A percentile compares a stretch with the other conserved stretches of the same genome.
Evolutionary conservation across 2,113 vertebrate species (phyloP).

Genomic region (Guaruba guarouba): DNA sequence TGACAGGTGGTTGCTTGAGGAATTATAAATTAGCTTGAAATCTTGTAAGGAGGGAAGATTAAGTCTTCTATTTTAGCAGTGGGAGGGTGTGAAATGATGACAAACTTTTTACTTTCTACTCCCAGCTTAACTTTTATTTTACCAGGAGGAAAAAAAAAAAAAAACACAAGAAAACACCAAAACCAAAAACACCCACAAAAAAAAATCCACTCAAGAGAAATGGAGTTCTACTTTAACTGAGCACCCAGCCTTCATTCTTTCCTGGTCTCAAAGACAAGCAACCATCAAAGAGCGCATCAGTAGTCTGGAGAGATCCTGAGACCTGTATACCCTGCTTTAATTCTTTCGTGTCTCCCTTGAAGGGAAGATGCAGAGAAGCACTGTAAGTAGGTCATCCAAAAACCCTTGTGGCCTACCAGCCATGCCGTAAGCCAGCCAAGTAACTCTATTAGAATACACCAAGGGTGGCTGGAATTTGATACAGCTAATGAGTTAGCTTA

Average conservation of each 20-base stretch:
- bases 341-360: neutral
- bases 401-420: neutral
- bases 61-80: neutral
- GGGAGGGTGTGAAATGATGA: neutral
- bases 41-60: neutral
- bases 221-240: neutral
- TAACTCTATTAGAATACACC: neutral
- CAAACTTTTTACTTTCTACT: neutral
- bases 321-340: neutral
- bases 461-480: neutral
- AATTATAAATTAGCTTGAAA: neutral
- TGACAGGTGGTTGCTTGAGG: neutral
- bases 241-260: neutral
- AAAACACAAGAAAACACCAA: neutral
- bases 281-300: neutral
- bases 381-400: slow-evolving; percentile 52
- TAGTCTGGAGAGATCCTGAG: rapidly evolving
- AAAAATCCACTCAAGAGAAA: neutral
- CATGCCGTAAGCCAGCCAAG: slow-evolving; percentile 18
- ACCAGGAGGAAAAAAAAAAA: neutral
- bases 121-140: neutral
- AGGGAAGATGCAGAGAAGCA: neutral
- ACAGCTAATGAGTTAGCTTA: neutral
- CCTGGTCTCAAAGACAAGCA: neutral
- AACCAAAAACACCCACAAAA: neutral